Conservation (phyloP, 2,797 vertebrate species). For the Borostomias antarcticus region DNA sequence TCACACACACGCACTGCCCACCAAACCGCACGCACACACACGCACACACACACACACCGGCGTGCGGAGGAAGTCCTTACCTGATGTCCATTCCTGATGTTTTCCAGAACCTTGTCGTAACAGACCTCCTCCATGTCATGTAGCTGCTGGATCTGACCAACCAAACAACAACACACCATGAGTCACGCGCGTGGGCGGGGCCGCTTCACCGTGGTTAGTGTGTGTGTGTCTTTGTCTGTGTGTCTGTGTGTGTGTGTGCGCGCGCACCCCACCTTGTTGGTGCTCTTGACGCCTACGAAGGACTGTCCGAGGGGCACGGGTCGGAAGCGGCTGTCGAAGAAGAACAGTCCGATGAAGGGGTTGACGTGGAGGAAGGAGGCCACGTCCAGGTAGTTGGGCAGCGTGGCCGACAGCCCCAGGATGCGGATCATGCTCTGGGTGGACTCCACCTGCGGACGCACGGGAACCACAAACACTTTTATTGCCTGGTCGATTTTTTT, state of each 20-base stretch:
- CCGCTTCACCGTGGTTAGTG: neutral
- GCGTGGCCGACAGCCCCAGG: slow-evolving; percentile 94
- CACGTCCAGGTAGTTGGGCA: slow-evolving; percentile 97
- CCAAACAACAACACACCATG: neutral
- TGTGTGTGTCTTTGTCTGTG: neutral
- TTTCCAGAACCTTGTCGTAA: slow-evolving; percentile 91
- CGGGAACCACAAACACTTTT: neutral
- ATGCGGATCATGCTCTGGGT: slow-evolving; percentile 99
- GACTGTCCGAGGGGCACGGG: slow-evolving; percentile 95
- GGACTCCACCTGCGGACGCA: slow-evolving; percentile 88
- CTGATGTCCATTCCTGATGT: slow-evolving; percentile 94
- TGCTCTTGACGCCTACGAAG: slow-evolving; percentile 92
- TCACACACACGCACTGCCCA: neutral
- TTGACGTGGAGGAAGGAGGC: slow-evolving; percentile 94
- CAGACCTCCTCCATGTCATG: slow-evolving; percentile 97
- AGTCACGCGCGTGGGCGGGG: neutral
- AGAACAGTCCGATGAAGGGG: slow-evolving; percentile 95
- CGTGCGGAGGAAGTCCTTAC: slow-evolving; percentile 75
- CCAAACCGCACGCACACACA: too few species aligned
- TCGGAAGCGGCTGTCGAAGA: slow-evolving; percentile 94
- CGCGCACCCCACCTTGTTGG: slow-evolving; percentile 84
- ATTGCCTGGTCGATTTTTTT: too few species aligned
- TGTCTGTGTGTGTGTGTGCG: neutral
- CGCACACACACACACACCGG: too few species aligned
- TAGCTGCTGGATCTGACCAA: slow-evolving; percentile 88